phyloP scores from a whole-genome alignment of 2,797 vertebrate species.

The Urophycis tenuis region DNA sequence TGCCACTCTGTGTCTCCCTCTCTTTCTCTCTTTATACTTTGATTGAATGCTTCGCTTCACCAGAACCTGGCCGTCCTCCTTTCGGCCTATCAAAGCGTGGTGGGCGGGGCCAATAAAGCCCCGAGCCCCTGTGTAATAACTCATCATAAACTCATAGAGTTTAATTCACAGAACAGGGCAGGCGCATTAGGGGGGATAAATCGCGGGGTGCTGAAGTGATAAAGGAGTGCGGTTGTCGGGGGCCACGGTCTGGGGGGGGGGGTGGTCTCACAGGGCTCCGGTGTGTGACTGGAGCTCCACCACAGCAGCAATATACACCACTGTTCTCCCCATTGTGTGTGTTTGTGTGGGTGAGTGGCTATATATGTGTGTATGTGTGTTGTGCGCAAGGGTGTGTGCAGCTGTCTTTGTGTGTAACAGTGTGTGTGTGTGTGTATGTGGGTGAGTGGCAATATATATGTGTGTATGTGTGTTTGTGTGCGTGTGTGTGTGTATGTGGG shows the following conservation, averaged over 20 bases:
- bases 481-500: conserved; percentile 15
- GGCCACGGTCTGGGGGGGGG: conserved; percentile 26
- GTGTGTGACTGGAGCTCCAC: conserved; percentile 38
- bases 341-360: conserved; percentile 16
- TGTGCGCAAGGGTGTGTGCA: conserved; percentile 10
- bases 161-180: conserved; percentile 55
- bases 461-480: conserved; percentile 14
- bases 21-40: not conserved
- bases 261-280: conserved; percentile 13
- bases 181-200: conserved; percentile 46
- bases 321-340: conserved; percentile 4
- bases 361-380: conserved; percentile 19
- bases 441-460: conserved; percentile 10
- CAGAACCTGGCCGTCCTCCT: not conserved
- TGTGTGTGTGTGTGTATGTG: conserved; percentile 24
- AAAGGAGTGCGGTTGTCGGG: conserved; percentile 20
- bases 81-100: conserved; percentile 18
- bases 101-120: conserved; percentile 41
- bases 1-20: too few species aligned
- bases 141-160: conserved; percentile 53
- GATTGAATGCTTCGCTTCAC: not conserved
- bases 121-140: conserved; percentile 43
- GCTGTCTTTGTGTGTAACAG: conserved; percentile 14
- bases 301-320: not conserved
- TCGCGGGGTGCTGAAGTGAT: conserved; percentile 50